Evolutionary conservation across 2,113 vertebrate genomes (phyloP).

Genomic region (Phaethornis superciliosus): DNA sequence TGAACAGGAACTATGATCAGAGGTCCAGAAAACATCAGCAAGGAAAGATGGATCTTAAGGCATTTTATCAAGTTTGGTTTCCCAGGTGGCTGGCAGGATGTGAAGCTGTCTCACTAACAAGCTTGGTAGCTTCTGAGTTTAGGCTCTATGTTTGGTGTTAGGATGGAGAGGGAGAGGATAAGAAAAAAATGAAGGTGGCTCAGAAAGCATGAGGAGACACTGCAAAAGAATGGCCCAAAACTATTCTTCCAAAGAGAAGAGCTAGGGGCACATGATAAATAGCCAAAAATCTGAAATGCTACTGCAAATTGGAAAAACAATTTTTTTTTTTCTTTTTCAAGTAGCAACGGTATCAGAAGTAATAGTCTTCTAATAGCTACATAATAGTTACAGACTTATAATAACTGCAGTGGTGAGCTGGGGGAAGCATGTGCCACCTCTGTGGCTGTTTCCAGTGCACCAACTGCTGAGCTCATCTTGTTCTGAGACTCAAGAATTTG

Average conservation of each 20-base stretch:
- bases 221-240: not conserved
- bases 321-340: not conserved
- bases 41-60: not conserved
- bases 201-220: not conserved
- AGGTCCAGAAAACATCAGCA: not conserved
- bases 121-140: not conserved
- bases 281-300: not conserved
- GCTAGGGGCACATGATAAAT: not conserved
- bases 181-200: not conserved
- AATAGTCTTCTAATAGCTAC: not conserved
- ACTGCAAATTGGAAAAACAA: not conserved
- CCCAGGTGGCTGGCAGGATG: not conserved
- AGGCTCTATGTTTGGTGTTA: not conserved
- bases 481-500: not conserved
- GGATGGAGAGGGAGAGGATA: not conserved
- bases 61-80: not conserved
- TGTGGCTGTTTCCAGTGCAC: fast-evolving
- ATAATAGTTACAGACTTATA: not conserved
- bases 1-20: not conserved
- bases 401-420: not conserved
- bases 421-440: fast-evolving
- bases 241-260: not conserved
- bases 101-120: not conserved
- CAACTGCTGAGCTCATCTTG: not conserved
- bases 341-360: not conserved